These are phyloP conservation scores for Gryon sp. DNA, from an alignment of 1,140 invertebrate species.

Conservation along the genomic window DNA sequence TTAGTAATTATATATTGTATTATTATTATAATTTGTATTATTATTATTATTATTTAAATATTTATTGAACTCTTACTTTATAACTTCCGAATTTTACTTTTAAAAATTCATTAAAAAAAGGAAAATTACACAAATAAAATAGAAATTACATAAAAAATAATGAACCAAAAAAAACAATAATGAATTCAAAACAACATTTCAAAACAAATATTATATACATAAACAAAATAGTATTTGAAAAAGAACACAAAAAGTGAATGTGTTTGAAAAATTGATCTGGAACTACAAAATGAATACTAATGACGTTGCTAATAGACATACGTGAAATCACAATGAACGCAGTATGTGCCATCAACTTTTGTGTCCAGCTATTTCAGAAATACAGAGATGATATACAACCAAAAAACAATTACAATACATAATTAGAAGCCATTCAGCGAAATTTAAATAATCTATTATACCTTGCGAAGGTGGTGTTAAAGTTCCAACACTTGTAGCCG, in stretches of 20 bases:
- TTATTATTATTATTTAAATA: no score
- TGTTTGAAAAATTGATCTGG: neutral
- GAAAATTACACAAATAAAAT: no score
- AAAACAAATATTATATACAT: no score
- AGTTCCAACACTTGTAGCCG: constrained; percentile 81
- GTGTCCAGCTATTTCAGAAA: constrained; percentile 77
- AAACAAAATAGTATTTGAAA: neutral
- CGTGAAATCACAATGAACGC: constrained; percentile 76
- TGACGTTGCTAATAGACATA: constrained; percentile 70
- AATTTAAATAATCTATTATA: constrained; percentile 63
- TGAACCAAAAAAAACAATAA: no score
- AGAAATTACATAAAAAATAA: no score
- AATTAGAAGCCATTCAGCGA: constrained; percentile 11
- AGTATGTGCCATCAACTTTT: constrained; percentile 79
- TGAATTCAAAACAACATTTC: no score
- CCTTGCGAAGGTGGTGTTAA: constrained; percentile 81
- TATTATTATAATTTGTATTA: no score
- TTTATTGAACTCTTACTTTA: no score
- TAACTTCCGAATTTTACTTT: no score
- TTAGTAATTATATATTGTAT: no score
- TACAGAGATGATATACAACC: constrained; percentile 61
- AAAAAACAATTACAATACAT: constrained; percentile 39
- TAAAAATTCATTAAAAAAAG: no score
- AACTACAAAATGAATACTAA: constrained; percentile 39
- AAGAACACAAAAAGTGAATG: no score